phyloP scores from a whole-genome alignment of 1,140 invertebrate genomes.

The Pomacea maculata region DNA sequence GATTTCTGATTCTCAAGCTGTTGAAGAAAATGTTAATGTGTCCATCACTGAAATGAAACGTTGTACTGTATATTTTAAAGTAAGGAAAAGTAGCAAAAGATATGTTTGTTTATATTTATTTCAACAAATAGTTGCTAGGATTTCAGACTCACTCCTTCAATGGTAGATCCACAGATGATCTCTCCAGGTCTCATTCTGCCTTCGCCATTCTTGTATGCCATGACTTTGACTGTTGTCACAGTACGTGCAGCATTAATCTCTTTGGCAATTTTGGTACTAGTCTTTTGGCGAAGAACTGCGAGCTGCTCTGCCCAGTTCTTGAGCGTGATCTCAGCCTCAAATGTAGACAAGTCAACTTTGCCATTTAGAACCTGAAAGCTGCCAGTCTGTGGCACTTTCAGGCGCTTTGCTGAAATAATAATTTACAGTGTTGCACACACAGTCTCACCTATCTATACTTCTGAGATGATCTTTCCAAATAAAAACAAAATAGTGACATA shows the following conservation, averaged over 20 bases:
- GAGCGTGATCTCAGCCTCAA: constrained; percentile 61
- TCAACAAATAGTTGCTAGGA: not conserved
- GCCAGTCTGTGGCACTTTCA: constrained; percentile 55
- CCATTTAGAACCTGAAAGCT: constrained; percentile 63
- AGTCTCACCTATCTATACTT: no score
- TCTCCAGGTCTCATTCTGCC: constrained; percentile 57
- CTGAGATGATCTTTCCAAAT: no score
- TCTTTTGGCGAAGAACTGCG: constrained; percentile 51
- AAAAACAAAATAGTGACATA: no score
- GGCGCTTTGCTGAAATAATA: constrained; percentile 52
- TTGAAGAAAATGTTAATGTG: no score
- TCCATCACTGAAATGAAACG: not conserved
- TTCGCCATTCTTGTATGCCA: constrained; percentile 65
- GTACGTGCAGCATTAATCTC: constrained; percentile 58
- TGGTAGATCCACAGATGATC: constrained; percentile 62
- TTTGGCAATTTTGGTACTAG: constrained; percentile 57
- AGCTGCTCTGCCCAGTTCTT: constrained; percentile 56
- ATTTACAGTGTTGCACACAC: not conserved
- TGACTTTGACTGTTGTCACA: constrained; percentile 59
- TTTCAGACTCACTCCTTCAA: constrained; percentile 59
- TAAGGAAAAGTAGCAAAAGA: not conserved
- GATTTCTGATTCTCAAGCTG: no score
- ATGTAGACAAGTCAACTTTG: constrained; percentile 63
- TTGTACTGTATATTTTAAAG: not conserved
- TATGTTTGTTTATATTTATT: not conserved